phyloP scores from a whole-genome alignment of 2,797 vertebrate species.

The Hemitrygon akajei region DNA sequence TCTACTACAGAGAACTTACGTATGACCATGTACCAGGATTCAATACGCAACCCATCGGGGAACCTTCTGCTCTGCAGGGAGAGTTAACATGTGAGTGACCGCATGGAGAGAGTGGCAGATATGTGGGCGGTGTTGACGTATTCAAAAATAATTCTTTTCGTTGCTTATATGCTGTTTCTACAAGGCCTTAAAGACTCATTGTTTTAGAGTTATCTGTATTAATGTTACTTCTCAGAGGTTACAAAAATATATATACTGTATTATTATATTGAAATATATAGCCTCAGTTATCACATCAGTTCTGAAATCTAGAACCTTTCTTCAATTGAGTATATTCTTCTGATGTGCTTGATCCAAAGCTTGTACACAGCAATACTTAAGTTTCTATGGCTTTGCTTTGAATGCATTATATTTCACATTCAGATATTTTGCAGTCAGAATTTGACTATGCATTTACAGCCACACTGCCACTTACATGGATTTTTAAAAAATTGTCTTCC shows the following conservation, averaged over 20 bases:
- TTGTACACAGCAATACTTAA: background rate
- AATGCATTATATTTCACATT: background rate
- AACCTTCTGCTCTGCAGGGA: conserved; percentile 58
- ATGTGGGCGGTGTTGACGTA: background rate
- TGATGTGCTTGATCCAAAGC: background rate
- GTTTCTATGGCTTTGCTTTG: background rate
- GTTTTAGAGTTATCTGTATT: background rate
- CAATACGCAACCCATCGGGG: conserved; percentile 56
- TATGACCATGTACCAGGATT: conserved; percentile 50
- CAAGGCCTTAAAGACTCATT: background rate
- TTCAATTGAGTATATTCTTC: background rate
- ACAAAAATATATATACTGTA: conserved; percentile 17
- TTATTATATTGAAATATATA: background rate
- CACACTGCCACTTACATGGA: background rate
- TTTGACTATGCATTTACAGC: background rate
- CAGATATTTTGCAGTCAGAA: background rate
- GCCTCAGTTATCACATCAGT: background rate
- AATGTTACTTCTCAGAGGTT: background rate
- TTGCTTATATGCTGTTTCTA: background rate
- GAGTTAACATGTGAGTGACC: conserved; percentile 65
- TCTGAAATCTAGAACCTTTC: background rate
- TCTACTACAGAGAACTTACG: conserved; percentile 84
- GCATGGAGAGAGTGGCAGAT: background rate
- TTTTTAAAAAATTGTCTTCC: background rate
- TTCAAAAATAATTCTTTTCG: conserved; percentile 19